Percentiles rank a stretch among this genome's conserved stretches.
Conservation (phyloP, 2,797 vertebrate genomes). For the Argya squamiceps region DNA sequence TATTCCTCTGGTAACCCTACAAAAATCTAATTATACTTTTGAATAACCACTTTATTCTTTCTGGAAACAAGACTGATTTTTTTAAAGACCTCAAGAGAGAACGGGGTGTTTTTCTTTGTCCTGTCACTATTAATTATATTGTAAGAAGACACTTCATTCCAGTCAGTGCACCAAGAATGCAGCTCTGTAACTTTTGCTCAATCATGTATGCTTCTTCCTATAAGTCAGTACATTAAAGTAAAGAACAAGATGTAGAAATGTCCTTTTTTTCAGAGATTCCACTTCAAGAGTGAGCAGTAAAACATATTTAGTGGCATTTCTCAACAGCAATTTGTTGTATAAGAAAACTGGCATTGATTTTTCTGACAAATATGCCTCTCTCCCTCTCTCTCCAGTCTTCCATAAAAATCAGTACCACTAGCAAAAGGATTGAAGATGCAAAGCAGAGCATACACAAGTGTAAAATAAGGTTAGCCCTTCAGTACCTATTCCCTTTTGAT, state of each 20-base stretch:
- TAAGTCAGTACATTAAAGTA: neutral
- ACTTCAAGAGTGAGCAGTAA: neutral
- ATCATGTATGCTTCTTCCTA: neutral
- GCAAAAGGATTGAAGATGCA: neutral
- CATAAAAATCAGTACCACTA: neutral
- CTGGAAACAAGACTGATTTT: neutral
- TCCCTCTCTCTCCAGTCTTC: neutral
- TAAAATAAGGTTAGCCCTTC: neutral
- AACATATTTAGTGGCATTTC: neutral
- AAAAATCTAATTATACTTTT: neutral
- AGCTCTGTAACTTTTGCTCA: neutral
- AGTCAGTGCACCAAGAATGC: neutral
- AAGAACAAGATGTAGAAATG: neutral
- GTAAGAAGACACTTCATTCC: neutral
- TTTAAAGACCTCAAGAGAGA: neutral
- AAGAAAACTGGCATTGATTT: constrained; percentile 33
- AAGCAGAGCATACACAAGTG: neutral
- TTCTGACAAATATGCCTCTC: neutral
- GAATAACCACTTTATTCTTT: neutral
- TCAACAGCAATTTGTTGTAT: neutral
- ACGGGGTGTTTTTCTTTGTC: neutral
- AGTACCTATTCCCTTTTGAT: neutral
- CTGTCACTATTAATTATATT: neutral
- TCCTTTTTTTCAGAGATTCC: neutral
- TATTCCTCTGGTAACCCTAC: neutral